Percentiles rank a stretch among this genome's conserved stretches.
phyloP scores from a whole-genome alignment of 2,888 invertebrate genomes.

The Lamproptera curius region DNA sequence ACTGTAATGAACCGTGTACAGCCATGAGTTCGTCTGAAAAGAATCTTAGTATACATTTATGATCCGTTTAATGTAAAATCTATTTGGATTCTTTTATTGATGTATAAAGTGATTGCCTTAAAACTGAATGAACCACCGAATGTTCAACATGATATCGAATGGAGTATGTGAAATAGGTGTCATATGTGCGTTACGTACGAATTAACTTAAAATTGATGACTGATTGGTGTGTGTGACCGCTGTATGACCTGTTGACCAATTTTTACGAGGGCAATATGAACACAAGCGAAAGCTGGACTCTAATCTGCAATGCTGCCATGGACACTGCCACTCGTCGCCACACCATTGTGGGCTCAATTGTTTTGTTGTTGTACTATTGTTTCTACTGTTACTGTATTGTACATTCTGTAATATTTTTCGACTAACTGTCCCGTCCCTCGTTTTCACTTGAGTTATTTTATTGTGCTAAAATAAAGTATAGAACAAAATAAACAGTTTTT shows the following conservation, averaged over 20 bases:
- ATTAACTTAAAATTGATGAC: background rate
- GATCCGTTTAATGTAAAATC: background rate
- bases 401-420: constrained; percentile 42
- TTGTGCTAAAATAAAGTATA: constrained; percentile 53
- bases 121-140: too few relatives aligned
- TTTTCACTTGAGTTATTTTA: constrained; percentile 55
- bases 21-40: constrained; percentile 7
- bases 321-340: background rate
- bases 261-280: background rate
- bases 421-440: constrained; percentile 72
- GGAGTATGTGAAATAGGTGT: too few relatives aligned
- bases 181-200: too few relatives aligned
- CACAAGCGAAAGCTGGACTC: background rate
- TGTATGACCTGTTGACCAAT: background rate
- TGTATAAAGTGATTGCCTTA: too few relatives aligned
- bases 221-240: background rate
- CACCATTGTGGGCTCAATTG: constrained; percentile 6
- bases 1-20: constrained; percentile 3
- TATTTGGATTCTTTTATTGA: constrained; percentile 8
- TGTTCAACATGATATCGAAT: too few relatives aligned
- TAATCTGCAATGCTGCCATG: background rate
- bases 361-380: constrained; percentile 24
- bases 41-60: constrained; percentile 5
- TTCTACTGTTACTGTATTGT: constrained; percentile 26
- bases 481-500: constrained; percentile 36